phyloP scores from a whole-genome alignment of 2,113 vertebrate species.

The Phyllostomus hastatus region DNA sequence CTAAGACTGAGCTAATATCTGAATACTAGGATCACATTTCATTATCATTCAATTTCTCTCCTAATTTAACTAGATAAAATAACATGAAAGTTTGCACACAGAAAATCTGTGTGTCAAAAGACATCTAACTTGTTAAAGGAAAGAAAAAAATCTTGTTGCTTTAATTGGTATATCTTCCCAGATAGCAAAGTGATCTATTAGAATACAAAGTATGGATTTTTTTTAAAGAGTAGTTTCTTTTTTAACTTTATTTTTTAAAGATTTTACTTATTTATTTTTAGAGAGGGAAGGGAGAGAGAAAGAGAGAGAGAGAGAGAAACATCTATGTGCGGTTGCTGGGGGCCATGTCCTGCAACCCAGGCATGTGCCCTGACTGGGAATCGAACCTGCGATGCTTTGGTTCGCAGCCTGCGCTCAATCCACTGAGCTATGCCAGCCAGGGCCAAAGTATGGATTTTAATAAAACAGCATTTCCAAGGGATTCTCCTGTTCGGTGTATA shows the following conservation, averaged over 20 bases:
- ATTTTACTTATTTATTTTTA: no score
- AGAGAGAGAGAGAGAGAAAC: no score
- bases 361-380: no score
- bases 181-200: constrained; percentile 35
- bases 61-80: constrained; percentile 25
- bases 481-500: neutral
- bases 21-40: neutral
- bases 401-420: no score
- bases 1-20: neutral
- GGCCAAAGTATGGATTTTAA: constrained; percentile 48
- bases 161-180: constrained; percentile 37
- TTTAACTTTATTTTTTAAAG: no score
- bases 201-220: constrained; percentile 47
- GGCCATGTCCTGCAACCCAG: no score
- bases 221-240: neutral
- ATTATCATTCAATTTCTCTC: neutral
- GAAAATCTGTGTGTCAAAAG: neutral
- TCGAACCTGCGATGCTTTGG: no score
- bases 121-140: neutral
- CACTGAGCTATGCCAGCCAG: no score
- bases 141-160: neutral
- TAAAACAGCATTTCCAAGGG: constrained; percentile 29
- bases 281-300: no score
- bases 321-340: no score
- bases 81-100: neutral